phyloP scores from a whole-genome alignment of 2,888 invertebrate genomes.

The Stenolophus ochropezus region DNA sequence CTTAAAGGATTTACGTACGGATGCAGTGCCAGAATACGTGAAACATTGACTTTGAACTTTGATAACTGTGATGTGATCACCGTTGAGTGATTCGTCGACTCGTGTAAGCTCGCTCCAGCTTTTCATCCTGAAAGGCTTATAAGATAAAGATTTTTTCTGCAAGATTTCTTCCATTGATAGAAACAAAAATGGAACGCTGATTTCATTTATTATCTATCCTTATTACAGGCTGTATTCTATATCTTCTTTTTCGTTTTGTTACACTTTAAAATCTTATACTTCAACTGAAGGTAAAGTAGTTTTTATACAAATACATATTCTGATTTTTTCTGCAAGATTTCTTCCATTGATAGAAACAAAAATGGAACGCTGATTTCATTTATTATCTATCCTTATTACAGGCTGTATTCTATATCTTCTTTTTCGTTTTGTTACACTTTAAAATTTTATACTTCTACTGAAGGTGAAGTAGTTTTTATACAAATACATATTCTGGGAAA shows the following conservation, averaged over 20 bases:
- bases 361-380: background rate
- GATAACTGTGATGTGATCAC: constrained; percentile 35
- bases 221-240: no score
- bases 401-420: background rate
- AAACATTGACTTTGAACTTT: constrained; percentile 57
- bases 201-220: background rate
- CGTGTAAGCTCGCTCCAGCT: background rate
- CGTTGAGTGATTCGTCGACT: constrained; percentile 12
- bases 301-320: no score
- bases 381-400: background rate
- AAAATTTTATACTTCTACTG: no score
- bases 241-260: background rate
- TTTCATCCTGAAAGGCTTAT: constrained; percentile 9
- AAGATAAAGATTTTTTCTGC: background rate
- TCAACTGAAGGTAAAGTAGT: no score
- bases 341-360: background rate
- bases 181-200: background rate
- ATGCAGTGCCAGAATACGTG: constrained; percentile 53
- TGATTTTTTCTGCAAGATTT: background rate
- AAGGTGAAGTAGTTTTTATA: no score
- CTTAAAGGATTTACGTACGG: constrained; percentile 58
- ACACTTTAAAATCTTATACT: no score
- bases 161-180: background rate
- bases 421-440: background rate
- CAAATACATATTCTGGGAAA: no score